phyloP scores from a whole-genome alignment of 2,113 vertebrate species.

The Xenopus laevis region DNA sequence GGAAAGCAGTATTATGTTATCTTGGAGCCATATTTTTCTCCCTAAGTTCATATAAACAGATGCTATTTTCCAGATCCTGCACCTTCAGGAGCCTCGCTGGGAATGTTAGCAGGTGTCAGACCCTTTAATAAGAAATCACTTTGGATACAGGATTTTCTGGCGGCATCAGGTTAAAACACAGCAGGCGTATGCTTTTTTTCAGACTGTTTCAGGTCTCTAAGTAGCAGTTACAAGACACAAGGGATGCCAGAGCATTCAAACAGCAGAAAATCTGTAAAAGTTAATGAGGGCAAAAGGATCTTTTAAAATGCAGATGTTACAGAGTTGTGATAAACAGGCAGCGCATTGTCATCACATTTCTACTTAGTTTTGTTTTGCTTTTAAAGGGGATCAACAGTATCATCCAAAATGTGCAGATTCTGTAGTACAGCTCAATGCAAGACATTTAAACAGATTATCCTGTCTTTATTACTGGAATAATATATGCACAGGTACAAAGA shows the following conservation, averaged over 20 bases:
- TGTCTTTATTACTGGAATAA: too few species aligned
- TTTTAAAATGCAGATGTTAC: slow-evolving; percentile 7
- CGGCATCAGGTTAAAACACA: slow-evolving; percentile 8
- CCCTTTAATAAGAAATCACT: not conserved
- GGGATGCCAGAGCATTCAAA: not conserved
- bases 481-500: too few species aligned
- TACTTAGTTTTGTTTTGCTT: not conserved
- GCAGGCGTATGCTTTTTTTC: slow-evolving; percentile 8
- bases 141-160: not conserved
- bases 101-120: slow-evolving; percentile 8
- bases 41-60: not conserved
- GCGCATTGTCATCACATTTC: not conserved
- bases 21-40: not conserved
- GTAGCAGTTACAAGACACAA: slow-evolving; percentile 6
- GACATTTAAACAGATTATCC: too few species aligned
- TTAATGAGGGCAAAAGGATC: not conserved
- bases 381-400: not conserved
- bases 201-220: not conserved
- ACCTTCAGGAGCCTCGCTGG: not conserved
- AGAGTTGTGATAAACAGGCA: not conserved
- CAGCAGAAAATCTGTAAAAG: not conserved
- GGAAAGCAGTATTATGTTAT: too few species aligned
- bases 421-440: too few species aligned
- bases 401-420: too few species aligned
- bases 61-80: slow-evolving; percentile 3